phyloP scores from a whole-genome alignment of 2,113 vertebrate species.

The Bambusicola thoracicus region DNA sequence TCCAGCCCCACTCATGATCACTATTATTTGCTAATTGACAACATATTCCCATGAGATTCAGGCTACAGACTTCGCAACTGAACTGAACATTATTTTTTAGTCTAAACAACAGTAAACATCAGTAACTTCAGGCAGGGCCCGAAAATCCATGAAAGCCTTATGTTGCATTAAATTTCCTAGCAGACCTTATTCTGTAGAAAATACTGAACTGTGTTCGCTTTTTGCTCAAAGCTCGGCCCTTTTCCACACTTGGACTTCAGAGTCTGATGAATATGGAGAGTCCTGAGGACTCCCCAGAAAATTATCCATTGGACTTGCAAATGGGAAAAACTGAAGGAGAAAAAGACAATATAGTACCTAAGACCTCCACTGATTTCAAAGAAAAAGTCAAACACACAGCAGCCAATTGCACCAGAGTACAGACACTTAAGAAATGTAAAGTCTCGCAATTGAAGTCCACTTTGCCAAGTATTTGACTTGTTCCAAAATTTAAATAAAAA shows the following conservation, averaged over 20 bases:
- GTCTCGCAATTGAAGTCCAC: neutral
- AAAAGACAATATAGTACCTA: neutral
- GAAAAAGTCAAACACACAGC: neutral
- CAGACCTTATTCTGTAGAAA: neutral
- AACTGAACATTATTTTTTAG: neutral
- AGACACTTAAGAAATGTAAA: neutral
- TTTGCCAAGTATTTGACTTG: neutral
- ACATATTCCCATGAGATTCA: neutral
- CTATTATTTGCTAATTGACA: neutral
- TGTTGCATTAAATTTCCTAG: neutral
- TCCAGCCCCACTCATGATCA: neutral
- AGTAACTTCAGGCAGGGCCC: neutral
- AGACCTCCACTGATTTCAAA: neutral
- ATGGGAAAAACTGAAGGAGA: neutral
- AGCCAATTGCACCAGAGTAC: neutral
- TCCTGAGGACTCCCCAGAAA: neutral
- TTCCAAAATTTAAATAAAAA: neutral
- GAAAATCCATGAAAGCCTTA: neutral
- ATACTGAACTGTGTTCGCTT: neutral
- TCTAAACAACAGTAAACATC: neutral
- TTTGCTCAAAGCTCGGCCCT: neutral
- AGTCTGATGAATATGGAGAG: neutral
- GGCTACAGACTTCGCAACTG: neutral
- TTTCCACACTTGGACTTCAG: rapidly evolving
- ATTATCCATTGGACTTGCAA: neutral